Evolutionary conservation across 1,140 invertebrate species (phyloP).

Genomic region (Arctopsyche grandis): DNA sequence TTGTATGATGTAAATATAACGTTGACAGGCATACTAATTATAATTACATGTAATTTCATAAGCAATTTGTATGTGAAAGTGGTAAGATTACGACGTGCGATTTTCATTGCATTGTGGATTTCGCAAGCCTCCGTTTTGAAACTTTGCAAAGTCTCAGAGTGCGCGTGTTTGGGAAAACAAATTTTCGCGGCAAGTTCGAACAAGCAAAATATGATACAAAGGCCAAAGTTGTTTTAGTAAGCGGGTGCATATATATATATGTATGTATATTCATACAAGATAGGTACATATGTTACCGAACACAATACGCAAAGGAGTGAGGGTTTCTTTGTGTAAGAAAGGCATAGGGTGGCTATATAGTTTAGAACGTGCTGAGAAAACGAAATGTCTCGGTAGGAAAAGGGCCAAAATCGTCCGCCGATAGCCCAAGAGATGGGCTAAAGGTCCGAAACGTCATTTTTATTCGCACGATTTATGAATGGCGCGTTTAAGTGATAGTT

Average conservation of each 20-base stretch:
- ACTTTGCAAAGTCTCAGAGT: neutral
- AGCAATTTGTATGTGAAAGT: no score
- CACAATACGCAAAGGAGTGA: neutral
- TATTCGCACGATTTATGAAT: neutral
- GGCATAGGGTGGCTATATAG: neutral
- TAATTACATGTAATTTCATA: no score
- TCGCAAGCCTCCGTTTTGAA: neutral
- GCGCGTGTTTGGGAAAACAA: neutral
- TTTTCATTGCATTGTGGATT: no score
- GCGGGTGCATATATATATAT: neutral
- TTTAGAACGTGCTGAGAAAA: conserved; percentile 5
- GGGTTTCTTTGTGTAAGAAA: conserved; percentile 6
- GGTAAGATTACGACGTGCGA: no score
- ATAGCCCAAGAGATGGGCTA: neutral
- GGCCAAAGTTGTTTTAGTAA: neutral
- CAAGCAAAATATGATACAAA: neutral
- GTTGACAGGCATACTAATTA: no score
- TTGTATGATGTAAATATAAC: no score
- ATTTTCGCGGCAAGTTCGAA: neutral
- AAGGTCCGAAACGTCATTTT: neutral
- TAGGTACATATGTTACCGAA: neutral
- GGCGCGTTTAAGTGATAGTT: neutral
- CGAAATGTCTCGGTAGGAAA: neutral
- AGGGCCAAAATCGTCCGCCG: neutral
- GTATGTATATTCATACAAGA: neutral